Base-by-base conservation (phyloP, 2,113 vertebrate genomes). In the Elgaria multicarinata region DNA sequence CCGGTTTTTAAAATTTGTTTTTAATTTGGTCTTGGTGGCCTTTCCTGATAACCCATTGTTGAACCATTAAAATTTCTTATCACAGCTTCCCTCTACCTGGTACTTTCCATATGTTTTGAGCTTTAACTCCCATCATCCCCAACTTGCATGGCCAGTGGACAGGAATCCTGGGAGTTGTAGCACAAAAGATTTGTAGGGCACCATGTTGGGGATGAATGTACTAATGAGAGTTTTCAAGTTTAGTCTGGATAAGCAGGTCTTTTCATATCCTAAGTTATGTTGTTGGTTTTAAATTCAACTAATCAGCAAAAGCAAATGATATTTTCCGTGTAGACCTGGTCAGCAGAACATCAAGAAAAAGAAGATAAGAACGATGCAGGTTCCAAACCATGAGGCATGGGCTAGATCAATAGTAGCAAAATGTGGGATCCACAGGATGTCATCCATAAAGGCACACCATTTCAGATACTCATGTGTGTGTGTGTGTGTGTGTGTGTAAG, bases 51-150 rank as follows among this genome's bases (percentile, higher is more conserved):
- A 20, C 39, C n/a, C 80, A 75, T 3, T 42, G 42, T 87, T 75
- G 46, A 10, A 46, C 24, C 92, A 86, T 36, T 62, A 16, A 42
- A 36, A 79, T 87, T 93, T 91, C 46, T 89, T 92, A 66, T 87
- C 58, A 62, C 20, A 62, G 50, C 58, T 18, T 62, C 20, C 20
- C 16, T 12, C 20, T 62, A 62, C 18, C 58, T 22, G 18, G 9
- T 62, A 20, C 58, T 5, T 20, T 62, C 58, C 58, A 62, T 16
- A 62, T 62, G 58, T 62, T 62, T 20, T 62, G 58, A 12, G 22
- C 16, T 62, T 18, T 3, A 62, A 22, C 58, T 62, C 58, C 5
- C 16, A 20, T 22, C 58, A 62, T 9, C 46, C 46, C 46, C 46
- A 50, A 8, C 46, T 8, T 5, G 4, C 12, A 58, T 58, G 55